Conservation (phyloP, 2,113 vertebrate species). For the Entelurus aequoreus region DNA sequence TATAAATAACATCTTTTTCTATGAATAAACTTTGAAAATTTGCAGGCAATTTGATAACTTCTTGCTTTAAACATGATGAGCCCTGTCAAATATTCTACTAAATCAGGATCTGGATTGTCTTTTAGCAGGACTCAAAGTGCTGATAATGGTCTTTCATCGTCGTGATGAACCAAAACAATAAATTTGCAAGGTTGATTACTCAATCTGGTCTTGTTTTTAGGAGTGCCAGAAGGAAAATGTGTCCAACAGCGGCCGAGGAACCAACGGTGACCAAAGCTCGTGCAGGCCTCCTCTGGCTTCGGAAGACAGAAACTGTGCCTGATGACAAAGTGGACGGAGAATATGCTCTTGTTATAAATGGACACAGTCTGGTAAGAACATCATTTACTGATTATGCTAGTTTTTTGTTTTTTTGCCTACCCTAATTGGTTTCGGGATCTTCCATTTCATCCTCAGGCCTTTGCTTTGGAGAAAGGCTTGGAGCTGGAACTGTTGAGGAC, state of each 20-base stretch:
- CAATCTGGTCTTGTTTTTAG: conserved; percentile 48
- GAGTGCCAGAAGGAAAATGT: conserved; percentile 79
- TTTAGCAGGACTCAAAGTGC: background rate
- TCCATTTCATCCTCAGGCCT: conserved; percentile 69
- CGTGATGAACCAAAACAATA: background rate
- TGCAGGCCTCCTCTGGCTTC: conserved; percentile 52
- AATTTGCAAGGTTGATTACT: background rate
- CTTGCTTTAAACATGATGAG: no score
- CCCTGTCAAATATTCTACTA: no score
- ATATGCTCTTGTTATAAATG: conserved; percentile 86
- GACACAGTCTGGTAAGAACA: conserved; percentile 84
- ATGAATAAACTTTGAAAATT: no score
- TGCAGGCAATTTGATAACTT: no score
- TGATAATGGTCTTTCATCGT: background rate
- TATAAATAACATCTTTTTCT: no score
- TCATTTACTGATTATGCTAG: background rate
- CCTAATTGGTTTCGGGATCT: background rate
- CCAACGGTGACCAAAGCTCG: conserved; percentile 50
- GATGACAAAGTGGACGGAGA: conserved; percentile 80
- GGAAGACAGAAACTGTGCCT: conserved; percentile 61
- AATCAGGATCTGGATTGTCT: no score
- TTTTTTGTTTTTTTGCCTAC: background rate
- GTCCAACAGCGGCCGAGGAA: conserved; percentile 64
- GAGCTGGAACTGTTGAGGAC: conserved; percentile 81
- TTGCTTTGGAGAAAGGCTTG: conserved; percentile 77